Percentiles rank a stretch among this genome's conserved stretches.
phyloP scores from a whole-genome alignment of 2,888 invertebrate species.

The Rutpela maculata region DNA sequence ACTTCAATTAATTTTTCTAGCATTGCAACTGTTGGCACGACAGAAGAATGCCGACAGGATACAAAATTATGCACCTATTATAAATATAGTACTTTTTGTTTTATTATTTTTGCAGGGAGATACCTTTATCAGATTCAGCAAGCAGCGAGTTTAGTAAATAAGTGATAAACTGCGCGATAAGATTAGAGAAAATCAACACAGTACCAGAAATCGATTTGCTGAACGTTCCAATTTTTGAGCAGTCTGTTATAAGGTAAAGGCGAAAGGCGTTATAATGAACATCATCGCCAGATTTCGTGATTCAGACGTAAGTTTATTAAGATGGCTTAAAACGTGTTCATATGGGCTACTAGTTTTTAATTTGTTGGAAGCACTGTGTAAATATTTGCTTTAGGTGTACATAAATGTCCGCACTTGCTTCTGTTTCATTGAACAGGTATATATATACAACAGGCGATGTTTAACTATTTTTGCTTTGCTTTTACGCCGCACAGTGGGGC shows the following conservation, averaged over 20 bases:
- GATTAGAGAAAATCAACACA: background rate
- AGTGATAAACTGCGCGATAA: background rate
- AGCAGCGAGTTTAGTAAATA: background rate
- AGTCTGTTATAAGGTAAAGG: background rate
- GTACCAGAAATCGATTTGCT: conserved; percentile 1
- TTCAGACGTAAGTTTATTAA: conserved; percentile 12
- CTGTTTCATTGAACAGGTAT: background rate
- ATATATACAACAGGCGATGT: no score
- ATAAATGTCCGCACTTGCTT: background rate
- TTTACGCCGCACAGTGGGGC: background rate
- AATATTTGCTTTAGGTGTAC: conserved; percentile 19
- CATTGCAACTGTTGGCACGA: no score
- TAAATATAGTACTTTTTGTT: no score
- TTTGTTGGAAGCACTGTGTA: background rate
- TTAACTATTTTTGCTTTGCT: conserved; percentile 5
- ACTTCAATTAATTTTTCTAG: no score
- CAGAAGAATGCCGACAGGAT: no score
- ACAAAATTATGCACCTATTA: no score
- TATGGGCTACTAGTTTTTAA: conserved; percentile 8
- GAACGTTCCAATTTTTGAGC: background rate
- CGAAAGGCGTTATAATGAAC: background rate
- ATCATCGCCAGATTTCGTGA: background rate
- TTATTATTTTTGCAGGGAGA: background rate
- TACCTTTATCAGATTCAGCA: background rate
- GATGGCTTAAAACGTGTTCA: no score